A percentile compares a stretch with the other conserved stretches of the same genome.
Evolutionary conservation across 1,140 invertebrate genomes (phyloP).

Genomic region (Leptopilina clavipes): DNA sequence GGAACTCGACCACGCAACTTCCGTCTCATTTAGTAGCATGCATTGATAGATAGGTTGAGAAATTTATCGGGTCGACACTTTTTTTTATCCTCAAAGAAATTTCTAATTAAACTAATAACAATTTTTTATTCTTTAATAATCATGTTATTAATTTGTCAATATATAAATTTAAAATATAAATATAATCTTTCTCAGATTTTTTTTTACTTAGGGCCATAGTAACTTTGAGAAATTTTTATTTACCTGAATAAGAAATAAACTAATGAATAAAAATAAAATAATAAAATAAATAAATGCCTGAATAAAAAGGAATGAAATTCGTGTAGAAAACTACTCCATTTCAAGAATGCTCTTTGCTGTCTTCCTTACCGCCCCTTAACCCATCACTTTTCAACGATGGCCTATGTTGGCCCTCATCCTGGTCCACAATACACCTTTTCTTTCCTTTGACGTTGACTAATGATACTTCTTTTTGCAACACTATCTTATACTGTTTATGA

Average conservation of each 20-base stretch:
- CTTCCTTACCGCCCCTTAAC: conserved; percentile 50
- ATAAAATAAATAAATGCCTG: too few relatives aligned
- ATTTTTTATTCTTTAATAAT: too few relatives aligned
- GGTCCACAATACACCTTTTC: conserved; percentile 65
- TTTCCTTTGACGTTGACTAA: conserved; percentile 69
- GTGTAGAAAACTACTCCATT: conserved; percentile 47
- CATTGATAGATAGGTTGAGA: conserved; percentile 28
- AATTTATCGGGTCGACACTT: not conserved
- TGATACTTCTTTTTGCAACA: conserved; percentile 50
- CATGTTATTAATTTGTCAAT: too few relatives aligned
- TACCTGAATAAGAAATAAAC: too few relatives aligned
- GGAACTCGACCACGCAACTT: conserved; percentile 57
- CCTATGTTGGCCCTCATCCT: conserved; percentile 52
- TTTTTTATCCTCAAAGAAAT: not conserved
- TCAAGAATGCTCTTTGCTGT: conserved; percentile 51
- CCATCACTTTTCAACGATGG: conserved; percentile 39
- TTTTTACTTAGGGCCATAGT: too few relatives aligned
- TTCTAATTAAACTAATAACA: not conserved
- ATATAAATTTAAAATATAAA: too few relatives aligned
- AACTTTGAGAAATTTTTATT: too few relatives aligned
- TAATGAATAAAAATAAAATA: too few relatives aligned
- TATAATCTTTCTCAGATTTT: too few relatives aligned
- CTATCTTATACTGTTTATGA: conserved; percentile 46
- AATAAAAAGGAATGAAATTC: not conserved
- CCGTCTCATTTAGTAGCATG: conserved; percentile 56